Evolutionary conservation across 2,888 invertebrate genomes (phyloP), one percentile per base, ranked within the genome.

Genomic region (Harpalus rufipes): DNA sequence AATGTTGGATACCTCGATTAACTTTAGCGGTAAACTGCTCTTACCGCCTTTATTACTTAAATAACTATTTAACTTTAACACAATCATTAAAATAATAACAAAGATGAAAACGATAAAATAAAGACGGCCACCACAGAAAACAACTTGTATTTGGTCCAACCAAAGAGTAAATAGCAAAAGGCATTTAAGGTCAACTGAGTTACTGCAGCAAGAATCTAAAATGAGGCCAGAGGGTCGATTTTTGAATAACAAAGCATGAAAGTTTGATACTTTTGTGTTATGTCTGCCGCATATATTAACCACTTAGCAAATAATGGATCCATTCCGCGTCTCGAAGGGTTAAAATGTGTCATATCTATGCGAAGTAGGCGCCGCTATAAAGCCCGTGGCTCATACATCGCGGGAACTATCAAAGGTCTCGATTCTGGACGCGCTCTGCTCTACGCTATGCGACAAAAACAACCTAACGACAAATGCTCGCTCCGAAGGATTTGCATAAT

Each of bases 281-380:
- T 81, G 81, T 81, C 72, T 72, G 25, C 18, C n/a, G 25, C 68
- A 81, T 81, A 65, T 65, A 81, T 81, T 81, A 72, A 81, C 68
- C 81, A 81, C 81, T 81, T 81, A 81, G 81, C 81, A 81, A 81
- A 81, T 81, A 81, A 81, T 81, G 68, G 72, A 21, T 61, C 65
- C 81, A 81, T 81, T 81, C 25, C 16, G 68, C 10, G 72, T 81
- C 78, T 76, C 21, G 32, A 84, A 78, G 76, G 84, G 63, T 83
- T 83, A 83, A 83, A 56, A 58, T 51, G 63, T 65, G 81, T 61
- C 78, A 84, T 84, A 84, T 84, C 84, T 84, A 84, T 84, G 84
- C 84, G 78, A 25, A 63, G 78, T 84, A 84, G 78, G 65, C 84
- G 78, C 56, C 16, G 58, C 59, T 56, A 78, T 63, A 78, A 84